A percentile compares a stretch with the other conserved stretches of the same genome.
Conservation (phyloP, 2,888 invertebrate species). For the Anthoptus insignis region DNA sequence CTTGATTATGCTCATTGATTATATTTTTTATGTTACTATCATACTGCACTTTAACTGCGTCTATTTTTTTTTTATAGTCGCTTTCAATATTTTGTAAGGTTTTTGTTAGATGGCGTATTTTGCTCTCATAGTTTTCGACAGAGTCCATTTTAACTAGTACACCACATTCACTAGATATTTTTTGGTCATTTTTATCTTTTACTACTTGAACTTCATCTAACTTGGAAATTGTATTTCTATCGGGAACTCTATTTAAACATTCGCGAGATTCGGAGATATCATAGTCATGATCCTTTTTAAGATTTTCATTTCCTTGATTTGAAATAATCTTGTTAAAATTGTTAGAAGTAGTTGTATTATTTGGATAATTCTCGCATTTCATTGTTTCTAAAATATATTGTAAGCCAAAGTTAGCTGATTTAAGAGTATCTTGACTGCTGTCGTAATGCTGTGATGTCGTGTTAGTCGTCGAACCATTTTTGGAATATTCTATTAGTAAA, state of each 20-base stretch:
- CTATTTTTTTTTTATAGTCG: constrained; percentile 74
- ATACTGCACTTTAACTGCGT: constrained; percentile 83
- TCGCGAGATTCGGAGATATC: not conserved
- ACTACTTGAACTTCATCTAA: not conserved
- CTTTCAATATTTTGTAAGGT: constrained; percentile 68
- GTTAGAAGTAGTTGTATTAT: constrained; percentile 43
- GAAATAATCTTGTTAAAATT: not conserved
- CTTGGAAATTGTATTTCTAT: not conserved
- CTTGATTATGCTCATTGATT: constrained; percentile 82
- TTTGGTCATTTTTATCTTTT: not conserved
- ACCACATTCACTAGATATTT: constrained; percentile 47
- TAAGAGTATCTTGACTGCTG: constrained; percentile 23
- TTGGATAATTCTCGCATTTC: constrained; percentile 56
- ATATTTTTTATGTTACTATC: constrained; percentile 84
- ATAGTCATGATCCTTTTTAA: not conserved
- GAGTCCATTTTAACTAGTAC: constrained; percentile 63
- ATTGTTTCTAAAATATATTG: constrained; percentile 65
- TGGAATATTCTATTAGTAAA: constrained; percentile 54
- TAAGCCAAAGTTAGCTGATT: constrained; percentile 56
- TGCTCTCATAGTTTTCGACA: constrained; percentile 63
- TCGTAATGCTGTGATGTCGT: constrained; percentile 10
- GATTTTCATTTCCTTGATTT: not conserved
- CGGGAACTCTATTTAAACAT: not conserved
- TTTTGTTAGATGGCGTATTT: constrained; percentile 65
- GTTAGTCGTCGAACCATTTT: constrained; percentile 11